phyloP scores from a whole-genome alignment of 53 echinoderm and acorn worm genomes.

The Crossaster papposus region DNA sequence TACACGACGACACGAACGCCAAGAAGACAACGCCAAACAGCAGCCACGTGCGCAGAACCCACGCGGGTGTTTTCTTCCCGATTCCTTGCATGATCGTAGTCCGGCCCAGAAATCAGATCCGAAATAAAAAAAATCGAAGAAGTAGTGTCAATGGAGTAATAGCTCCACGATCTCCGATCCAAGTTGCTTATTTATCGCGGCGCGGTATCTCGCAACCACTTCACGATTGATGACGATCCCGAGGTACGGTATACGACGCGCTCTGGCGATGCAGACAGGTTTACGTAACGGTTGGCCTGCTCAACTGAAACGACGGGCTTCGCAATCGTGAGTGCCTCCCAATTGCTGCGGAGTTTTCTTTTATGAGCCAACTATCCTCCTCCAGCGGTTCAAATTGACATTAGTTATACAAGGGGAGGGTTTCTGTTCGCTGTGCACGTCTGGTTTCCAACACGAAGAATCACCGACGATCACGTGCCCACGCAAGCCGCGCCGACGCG shows the following conservation, averaged over 20 bases:
- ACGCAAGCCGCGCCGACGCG: neutral
- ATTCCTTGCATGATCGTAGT: constrained; percentile 2
- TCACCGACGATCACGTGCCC: neutral
- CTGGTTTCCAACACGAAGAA: neutral
- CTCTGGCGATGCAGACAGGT: neutral
- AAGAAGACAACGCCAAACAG: constrained; percentile 10
- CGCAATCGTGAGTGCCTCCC: neutral
- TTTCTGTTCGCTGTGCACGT: neutral
- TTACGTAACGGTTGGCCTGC: too few relatives aligned
- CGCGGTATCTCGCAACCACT: neutral
- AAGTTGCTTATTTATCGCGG: neutral
- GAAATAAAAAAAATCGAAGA: neutral
- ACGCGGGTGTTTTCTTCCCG: constrained; percentile 17
- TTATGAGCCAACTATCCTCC: neutral
- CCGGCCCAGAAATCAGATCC: neutral
- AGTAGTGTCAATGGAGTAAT: neutral
- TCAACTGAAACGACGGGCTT: neutral
- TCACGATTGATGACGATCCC: neutral
- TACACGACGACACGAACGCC: constrained; percentile 4
- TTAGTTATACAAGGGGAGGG: neutral
- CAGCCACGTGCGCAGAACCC: constrained; percentile 33
- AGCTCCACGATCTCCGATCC: neutral
- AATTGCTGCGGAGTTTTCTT: neutral
- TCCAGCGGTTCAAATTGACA: neutral
- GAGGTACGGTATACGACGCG: too few relatives aligned